phyloP scores from a whole-genome alignment of 2,888 invertebrate species.

The Bugulina stolonifera region DNA sequence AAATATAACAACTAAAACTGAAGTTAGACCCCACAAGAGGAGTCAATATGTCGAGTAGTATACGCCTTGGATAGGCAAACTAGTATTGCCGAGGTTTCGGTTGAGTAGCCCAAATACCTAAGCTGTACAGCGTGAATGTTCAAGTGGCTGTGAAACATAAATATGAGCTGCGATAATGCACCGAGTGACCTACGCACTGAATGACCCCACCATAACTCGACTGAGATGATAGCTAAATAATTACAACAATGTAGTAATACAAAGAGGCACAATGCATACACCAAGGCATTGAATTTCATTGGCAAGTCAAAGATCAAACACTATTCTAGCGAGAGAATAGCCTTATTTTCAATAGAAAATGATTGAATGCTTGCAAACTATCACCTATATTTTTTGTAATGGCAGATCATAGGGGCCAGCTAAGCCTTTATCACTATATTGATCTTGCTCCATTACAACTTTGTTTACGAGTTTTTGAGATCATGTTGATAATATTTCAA shows the following conservation, averaged over 20 bases:
- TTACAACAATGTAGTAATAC: conserved; percentile 25
- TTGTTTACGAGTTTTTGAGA: neutral
- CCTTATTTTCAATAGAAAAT: neutral
- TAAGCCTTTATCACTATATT: conserved; percentile 14
- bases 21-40: too few species aligned
- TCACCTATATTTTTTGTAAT: neutral
- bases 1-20: too few species aligned
- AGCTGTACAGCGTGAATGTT: conserved; percentile 15
- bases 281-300: conserved; percentile 25
- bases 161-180: conserved; percentile 10
- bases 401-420: conserved; percentile 14
- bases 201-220: conserved; percentile 23
- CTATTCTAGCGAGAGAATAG: neutral
- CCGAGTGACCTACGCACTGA: conserved; percentile 24
- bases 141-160: conserved; percentile 19
- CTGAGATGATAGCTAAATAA: conserved; percentile 26
- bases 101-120: conserved; percentile 10
- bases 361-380: conserved; percentile 9
- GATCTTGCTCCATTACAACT: conserved; percentile 1
- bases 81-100: conserved; percentile 22
- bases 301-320: conserved; percentile 25
- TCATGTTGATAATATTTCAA: neutral
- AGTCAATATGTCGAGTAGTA: too few species aligned
- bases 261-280: conserved; percentile 25
- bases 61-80: too few species aligned